A percentile compares a stretch with the other conserved stretches of the same genome.
These are phyloP conservation scores for Canis aureus DNA, from an alignment of 2,113 vertebrate genomes.

Conservation along the genomic window DNA sequence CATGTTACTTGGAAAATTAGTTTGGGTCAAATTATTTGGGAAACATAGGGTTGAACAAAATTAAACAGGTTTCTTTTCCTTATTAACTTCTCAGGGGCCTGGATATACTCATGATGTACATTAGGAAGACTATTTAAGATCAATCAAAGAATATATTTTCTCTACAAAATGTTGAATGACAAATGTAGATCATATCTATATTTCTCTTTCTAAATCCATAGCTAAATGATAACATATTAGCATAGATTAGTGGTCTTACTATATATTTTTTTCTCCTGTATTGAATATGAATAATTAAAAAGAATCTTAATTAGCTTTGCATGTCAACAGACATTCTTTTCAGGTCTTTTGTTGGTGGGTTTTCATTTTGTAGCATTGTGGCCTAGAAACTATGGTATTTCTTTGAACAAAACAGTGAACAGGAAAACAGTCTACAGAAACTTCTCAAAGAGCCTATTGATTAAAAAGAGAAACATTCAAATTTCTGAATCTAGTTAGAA, in stretches of 20 bases:
- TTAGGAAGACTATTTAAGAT: conserved; percentile 21
- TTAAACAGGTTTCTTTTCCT: not conserved
- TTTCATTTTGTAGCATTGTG: conserved; percentile 46
- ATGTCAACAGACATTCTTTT: conserved; percentile 67
- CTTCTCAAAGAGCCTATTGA: conserved; percentile 64
- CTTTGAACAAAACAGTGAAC: conserved; percentile 68
- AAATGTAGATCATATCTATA: not conserved
- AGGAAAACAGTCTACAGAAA: conserved; percentile 69
- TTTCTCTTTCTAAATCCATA: conserved; percentile 50
- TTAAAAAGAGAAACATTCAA: conserved; percentile 69
- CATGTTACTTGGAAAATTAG: not conserved
- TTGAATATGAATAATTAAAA: conserved; percentile 73
- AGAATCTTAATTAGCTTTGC: conserved; percentile 72
- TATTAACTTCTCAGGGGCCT: not conserved
- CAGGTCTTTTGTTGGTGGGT: conserved; percentile 40
- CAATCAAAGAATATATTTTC: conserved; percentile 32
- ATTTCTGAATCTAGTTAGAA: conserved; percentile 73
- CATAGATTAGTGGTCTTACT: conserved; percentile 23
- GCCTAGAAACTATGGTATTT: conserved; percentile 60
- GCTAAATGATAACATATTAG: conserved; percentile 39
- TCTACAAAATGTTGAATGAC: conserved; percentile 42
- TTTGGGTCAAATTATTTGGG: not conserved
- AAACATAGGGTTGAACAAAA: not conserved
- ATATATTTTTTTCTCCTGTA: conserved; percentile 52
- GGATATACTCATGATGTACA: not conserved